Conservation (phyloP, 2,888 invertebrate genomes). For the Drosophila leonis region DNA sequence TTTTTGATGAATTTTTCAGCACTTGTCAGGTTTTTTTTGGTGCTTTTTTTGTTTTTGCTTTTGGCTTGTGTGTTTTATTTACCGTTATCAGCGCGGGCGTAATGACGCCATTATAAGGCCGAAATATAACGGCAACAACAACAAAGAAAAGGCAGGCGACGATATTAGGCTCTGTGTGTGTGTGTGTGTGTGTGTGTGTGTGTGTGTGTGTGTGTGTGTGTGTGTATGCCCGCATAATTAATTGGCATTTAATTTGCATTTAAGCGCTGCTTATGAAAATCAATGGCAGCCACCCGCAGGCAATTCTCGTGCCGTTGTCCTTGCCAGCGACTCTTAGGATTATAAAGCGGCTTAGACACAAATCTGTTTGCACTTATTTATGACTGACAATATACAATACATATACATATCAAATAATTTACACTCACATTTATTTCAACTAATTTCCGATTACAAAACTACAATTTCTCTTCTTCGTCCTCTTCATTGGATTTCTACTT, state of each 20-base stretch:
- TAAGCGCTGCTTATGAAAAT: constrained; percentile 50
- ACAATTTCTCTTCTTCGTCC: neutral
- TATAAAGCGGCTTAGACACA: constrained; percentile 1
- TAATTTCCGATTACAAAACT: neutral
- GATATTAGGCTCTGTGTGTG: constrained; percentile 13
- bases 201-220: constrained; percentile 16
- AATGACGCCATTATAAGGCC: constrained; percentile 53
- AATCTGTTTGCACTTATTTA: neutral
- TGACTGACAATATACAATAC: neutral
- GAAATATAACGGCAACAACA: constrained; percentile 8
- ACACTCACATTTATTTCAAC: neutral
- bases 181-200: neutral
- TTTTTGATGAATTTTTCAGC: constrained; percentile 51
- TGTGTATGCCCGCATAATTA: constrained; percentile 58
- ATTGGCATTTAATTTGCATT: constrained; percentile 53
- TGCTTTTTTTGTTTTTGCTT: constrained; percentile 19
- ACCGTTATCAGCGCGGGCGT: constrained; percentile 51
- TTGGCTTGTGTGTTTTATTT: constrained; percentile 24
- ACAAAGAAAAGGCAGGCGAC: constrained; percentile 1
- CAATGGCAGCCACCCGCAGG: constrained; percentile 35
- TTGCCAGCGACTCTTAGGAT: constrained; percentile 6
- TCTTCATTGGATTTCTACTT: neutral
- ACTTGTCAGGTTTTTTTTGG: constrained; percentile 42
- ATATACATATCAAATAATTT: neutral
- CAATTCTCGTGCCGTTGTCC: constrained; percentile 9